Base-by-base conservation (phyloP, 2,797 vertebrate genomes). In the Rhincodon typus region DNA sequence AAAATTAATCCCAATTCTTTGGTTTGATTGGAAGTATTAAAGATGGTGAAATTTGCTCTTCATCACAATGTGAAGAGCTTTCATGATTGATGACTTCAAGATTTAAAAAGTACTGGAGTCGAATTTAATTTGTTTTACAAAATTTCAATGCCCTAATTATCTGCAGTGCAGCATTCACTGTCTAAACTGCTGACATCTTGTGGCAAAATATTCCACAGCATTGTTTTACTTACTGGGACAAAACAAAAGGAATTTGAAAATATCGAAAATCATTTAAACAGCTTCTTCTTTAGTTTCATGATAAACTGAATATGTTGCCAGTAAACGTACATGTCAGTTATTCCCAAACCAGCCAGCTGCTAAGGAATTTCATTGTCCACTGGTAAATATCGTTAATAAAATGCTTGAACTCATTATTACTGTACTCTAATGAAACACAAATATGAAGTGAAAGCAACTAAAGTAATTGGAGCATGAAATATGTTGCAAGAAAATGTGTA, bases 181-280 rank as follows among this genome's bases (percentile, higher is more conserved):
- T 69, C 62, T 69, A 38, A 93, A 25, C 66, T 93, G 62, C 34
- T 69, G 90, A 93, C 90, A 69, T 67, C 90, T 93, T n/a, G 90
- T 93, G 90, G 90, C 62, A 93, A 93, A 42, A 42, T 69, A 69
- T 1, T 69, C n/a, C 23, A 12, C 38, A 42, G 66, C 90, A 42
- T 38, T 38, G 17, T 7, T n/a, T 62, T 34, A 30, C 38, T 67
- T 19, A 42, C n/a, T 93, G n/a, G 21, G 38, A 5, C 21, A 25
- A 25, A 91, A 66, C 13, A n/a, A n/a, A 19, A 91, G 19, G 34
- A 69, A 69, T 93, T 66, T 62, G 34, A 19, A 66, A 38, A 93
- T 2, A 69, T 42, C 38, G 42, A 23, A 67, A 10, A 1, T 38
- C 34, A 69, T 38, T 93, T 42, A 8, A 93, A 66, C 90, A 93